phyloP scores from a whole-genome alignment of 2,113 vertebrate genomes.

The Sarotherodon lohbergeri region DNA sequence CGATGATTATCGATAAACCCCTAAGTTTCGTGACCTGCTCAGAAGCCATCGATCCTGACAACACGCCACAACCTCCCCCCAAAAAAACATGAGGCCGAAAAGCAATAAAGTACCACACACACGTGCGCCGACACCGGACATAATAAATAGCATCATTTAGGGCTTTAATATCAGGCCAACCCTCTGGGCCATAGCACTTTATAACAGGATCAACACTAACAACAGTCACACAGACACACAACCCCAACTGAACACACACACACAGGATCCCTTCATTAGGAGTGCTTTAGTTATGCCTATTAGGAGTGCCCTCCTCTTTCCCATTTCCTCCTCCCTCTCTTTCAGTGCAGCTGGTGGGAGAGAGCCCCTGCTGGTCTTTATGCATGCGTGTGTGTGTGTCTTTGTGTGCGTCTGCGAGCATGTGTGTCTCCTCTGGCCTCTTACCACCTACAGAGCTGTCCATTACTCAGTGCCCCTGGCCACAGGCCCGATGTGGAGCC shows the following conservation, averaged over 20 bases:
- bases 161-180: slow-evolving; percentile 77
- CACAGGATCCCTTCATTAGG: slow-evolving; percentile 60
- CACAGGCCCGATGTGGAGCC: slow-evolving; percentile 68
- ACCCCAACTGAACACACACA: slow-evolving; percentile 19
- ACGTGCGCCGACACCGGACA: slow-evolving; percentile 41
- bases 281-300: slow-evolving; percentile 73
- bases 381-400: slow-evolving; percentile 22
- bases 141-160: slow-evolving; percentile 85
- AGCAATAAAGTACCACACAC: slow-evolving; percentile 80
- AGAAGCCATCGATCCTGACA: slow-evolving; percentile 75
- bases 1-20: slow-evolving; percentile 87
- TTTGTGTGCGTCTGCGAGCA: slow-evolving; percentile 32
- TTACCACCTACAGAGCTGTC: slow-evolving; percentile 51
- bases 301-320: slow-evolving; percentile 57
- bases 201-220: slow-evolving; percentile 74
- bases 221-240: slow-evolving; percentile 48
- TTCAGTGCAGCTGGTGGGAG: slow-evolving; percentile 76
- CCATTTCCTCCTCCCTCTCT: slow-evolving; percentile 58
- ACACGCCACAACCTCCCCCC: slow-evolving; percentile 10
- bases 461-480: slow-evolving; percentile 79
- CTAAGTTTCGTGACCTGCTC: slow-evolving; percentile 63
- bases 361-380: slow-evolving; percentile 66
- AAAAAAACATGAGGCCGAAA: slow-evolving; percentile 64
- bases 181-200: slow-evolving; percentile 73
- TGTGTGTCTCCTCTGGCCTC: slow-evolving; percentile 47